These are phyloP conservation scores for Artibeus jamaicensis DNA, from an alignment of 2,797 vertebrate species.

Conservation along the genomic window DNA sequence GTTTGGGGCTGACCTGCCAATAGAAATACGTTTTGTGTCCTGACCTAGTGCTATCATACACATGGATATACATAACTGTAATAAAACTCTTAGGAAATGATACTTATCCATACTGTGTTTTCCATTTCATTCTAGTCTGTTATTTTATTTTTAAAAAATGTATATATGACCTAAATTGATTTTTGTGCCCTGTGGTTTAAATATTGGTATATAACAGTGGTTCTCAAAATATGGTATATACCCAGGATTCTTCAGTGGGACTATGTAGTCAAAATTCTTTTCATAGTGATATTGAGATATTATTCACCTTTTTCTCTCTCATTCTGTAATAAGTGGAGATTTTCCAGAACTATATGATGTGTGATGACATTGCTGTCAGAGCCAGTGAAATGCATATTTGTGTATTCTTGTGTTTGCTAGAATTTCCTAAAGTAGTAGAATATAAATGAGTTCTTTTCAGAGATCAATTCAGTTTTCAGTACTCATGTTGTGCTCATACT, in stretches of 20 bases:
- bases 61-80: neutral
- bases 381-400: neutral
- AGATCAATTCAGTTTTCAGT: neutral
- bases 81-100: slow-evolving; percentile 19
- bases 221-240: neutral
- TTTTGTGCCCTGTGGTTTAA: neutral
- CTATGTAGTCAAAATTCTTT: neutral
- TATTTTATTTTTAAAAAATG: neutral
- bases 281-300: neutral
- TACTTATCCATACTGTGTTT: neutral
- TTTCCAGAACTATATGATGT: neutral
- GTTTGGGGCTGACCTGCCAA: neutral
- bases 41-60: neutral
- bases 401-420: neutral
- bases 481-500: neutral
- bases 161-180: neutral
- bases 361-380: neutral
- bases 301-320: neutral
- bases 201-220: neutral
- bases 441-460: slow-evolving; percentile 9
- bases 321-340: neutral
- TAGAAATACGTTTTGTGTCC: neutral
- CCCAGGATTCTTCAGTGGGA: neutral
- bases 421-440: neutral
- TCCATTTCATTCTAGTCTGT: neutral